Conservation (phyloP, 2,888 invertebrate genomes). For the Hypselothyrea guttata region DNA sequence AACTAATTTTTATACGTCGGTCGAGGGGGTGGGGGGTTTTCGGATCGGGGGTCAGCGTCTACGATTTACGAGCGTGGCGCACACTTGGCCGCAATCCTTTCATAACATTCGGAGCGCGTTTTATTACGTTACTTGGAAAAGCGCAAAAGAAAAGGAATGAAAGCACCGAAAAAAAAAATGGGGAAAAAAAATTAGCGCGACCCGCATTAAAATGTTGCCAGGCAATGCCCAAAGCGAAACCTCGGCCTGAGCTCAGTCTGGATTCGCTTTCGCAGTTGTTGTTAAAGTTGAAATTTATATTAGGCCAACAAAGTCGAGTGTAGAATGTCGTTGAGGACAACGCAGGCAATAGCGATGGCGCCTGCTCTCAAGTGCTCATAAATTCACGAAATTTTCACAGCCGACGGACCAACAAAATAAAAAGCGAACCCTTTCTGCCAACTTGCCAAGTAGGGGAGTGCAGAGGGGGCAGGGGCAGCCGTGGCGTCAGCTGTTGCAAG, state of each 20-base stretch:
- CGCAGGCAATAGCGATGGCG: slow-evolving; percentile 55
- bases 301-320: slow-evolving; percentile 69
- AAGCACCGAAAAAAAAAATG: slow-evolving; percentile 5
- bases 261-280: slow-evolving; percentile 30
- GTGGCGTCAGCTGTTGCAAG: slow-evolving; percentile 69
- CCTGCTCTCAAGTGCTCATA: slow-evolving; percentile 79
- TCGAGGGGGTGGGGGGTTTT: slow-evolving; percentile 2
- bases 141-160: slow-evolving; percentile 10
- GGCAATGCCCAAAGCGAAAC: slow-evolving; percentile 20
- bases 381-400: slow-evolving; percentile 78
- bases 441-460: slow-evolving; percentile 16
- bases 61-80: slow-evolving; percentile 66
- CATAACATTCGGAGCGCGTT: slow-evolving; percentile 63
- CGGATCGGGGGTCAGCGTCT: slow-evolving; percentile 28
- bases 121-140: slow-evolving; percentile 65
- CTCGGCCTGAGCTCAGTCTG: background rate
- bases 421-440: slow-evolving; percentile 57
- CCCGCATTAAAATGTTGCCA: slow-evolving; percentile 70
- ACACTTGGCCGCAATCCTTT: slow-evolving; percentile 68
- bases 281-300: slow-evolving; percentile 72
- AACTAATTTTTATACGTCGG: slow-evolving; percentile 65
- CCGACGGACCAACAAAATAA: slow-evolving; percentile 67
- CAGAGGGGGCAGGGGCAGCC: background rate
- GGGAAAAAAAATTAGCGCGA: slow-evolving; percentile 39
- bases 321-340: slow-evolving; percentile 42